Evolutionary conservation across 2,888 invertebrate genomes (phyloP).

Genomic region (Pyrocoelia pectoralis): DNA sequence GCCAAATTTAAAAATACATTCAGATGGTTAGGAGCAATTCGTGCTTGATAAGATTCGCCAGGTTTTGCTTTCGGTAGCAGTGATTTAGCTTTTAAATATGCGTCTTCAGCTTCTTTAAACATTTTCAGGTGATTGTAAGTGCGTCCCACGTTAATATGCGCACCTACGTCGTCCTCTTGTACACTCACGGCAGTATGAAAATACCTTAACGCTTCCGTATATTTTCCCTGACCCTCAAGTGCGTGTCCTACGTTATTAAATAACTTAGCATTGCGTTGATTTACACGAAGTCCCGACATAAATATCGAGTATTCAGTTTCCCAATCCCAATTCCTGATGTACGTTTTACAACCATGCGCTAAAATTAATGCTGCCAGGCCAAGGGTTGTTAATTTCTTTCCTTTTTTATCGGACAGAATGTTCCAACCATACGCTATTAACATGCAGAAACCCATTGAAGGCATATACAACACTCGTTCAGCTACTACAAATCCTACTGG

Average conservation of each 20-base stretch:
- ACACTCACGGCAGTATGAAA: slow-evolving; percentile 93
- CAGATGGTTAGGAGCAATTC: slow-evolving; percentile 94
- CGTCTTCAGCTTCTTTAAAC: slow-evolving; percentile 90
- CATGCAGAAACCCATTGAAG: slow-evolving; percentile 97
- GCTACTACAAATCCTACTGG: slow-evolving; percentile 98
- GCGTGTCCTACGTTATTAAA: slow-evolving; percentile 98
- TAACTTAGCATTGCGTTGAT: slow-evolving; percentile 91
- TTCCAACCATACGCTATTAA: slow-evolving; percentile 89
- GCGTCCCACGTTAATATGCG: slow-evolving; percentile 96
- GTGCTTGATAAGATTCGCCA: slow-evolving; percentile 93
- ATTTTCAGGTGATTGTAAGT: slow-evolving; percentile 92
- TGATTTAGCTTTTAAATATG: slow-evolving; percentile 89
- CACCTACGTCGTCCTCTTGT: slow-evolving; percentile 95
- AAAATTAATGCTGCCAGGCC: slow-evolving; percentile 71
- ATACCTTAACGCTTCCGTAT: slow-evolving; percentile 83
- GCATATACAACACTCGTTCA: slow-evolving; percentile 94
- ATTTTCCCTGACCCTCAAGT: slow-evolving; percentile 78
- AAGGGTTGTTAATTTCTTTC: slow-evolving; percentile 71
- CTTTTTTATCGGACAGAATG: slow-evolving; percentile 70
- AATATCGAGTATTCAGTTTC: slow-evolving; percentile 92
- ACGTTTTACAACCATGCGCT: slow-evolving; percentile 86
- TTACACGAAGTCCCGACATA: slow-evolving; percentile 88
- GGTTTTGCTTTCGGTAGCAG: slow-evolving; percentile 90
- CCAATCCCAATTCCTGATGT: slow-evolving; percentile 92
- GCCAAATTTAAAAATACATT: slow-evolving; percentile 96